Base-by-base conservation (phyloP, 2,113 vertebrate genomes). In the Rhinoderma darwinii region DNA sequence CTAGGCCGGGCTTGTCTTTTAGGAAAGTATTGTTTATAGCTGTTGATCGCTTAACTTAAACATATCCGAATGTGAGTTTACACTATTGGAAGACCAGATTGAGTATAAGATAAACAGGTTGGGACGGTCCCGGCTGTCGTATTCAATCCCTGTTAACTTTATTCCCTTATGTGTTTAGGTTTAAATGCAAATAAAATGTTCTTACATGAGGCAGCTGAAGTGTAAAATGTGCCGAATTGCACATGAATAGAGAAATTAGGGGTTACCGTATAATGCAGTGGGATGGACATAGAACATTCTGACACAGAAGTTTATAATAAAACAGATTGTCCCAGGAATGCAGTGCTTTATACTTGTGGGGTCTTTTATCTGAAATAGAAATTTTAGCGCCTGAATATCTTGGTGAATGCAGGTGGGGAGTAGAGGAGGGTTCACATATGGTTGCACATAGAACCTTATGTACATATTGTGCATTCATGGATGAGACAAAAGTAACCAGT, bases 61-160 rank as follows among this genome's bases (percentile, higher is more conserved):
- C 83, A 75, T 75, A 41, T 59, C 72, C 51, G 44, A 35, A 61
- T 84, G 82, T 84, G 75, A 75, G 83, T 76, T 76, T 84, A 84
- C 72, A 76, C 72, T 76, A 54, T 41, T 39, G 70, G 70, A 76
- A 56, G 47, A 22, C n/a, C 18, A 84, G 72, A 76, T 61, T 30
- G n/a, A 50, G 54, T 8, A 27, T 32, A 59, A 84, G 83, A 84
- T 84, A 84, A 84, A 84, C 70, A 84, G 25, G 8, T 63, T 25
- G 56, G 32, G 80, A 4, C n/a, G 51, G 50, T 20, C 32, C 35
- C 32, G 32, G 47, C 76, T n/a, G 77, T 80, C 7, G 4, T 39
- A 59, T 80, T 59, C 30, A 80, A 59, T 59, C 50, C 11, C 10
- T 59, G 51, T 80, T 80, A 25, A 54, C 51, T 59, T 80, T 22